Conservation (phyloP, 2,797 vertebrate species). For the Oophaga sylvatica region DNA sequence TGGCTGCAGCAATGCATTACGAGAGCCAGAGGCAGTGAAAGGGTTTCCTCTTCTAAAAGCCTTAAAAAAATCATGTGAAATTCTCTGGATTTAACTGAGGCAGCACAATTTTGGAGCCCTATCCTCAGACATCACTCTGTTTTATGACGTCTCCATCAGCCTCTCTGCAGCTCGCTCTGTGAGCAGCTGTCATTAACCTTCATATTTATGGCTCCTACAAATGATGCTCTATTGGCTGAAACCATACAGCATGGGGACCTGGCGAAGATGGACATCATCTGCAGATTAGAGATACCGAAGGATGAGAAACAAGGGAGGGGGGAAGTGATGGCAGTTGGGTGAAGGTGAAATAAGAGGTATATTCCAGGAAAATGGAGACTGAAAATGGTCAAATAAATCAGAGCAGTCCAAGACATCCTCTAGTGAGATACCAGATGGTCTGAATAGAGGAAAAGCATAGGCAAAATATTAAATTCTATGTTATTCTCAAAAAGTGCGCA, state of each 20-base stretch:
- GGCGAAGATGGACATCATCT: conserved; percentile 54
- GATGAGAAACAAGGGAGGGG: neutral
- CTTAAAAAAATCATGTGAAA: conserved; percentile 44
- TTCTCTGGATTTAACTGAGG: conserved; percentile 53
- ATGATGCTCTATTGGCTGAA: conserved; percentile 42
- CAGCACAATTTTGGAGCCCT: conserved; percentile 57
- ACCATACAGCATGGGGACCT: conserved; percentile 16
- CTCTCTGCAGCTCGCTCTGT: conserved; percentile 42
- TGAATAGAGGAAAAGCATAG: neutral
- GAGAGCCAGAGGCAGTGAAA: conserved; percentile 37
- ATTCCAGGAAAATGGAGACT: neutral
- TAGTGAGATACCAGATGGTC: neutral
- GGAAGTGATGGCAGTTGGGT: neutral
- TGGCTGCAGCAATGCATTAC: conserved; percentile 15
- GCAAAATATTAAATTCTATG: neutral
- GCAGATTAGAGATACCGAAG: conserved; percentile 34
- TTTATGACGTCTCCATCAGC: conserved; percentile 58
- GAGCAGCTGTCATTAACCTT: conserved; percentile 61
- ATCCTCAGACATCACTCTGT: conserved; percentile 56
- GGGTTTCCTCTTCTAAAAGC: conserved; percentile 47
- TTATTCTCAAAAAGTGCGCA: neutral
- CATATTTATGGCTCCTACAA: conserved; percentile 58
- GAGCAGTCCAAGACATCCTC: neutral
- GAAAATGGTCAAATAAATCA: conserved; percentile 6
- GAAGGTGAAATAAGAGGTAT: conserved; percentile 4